Percentiles rank a stretch among this genome's conserved stretches.
These are phyloP conservation scores for Stictonetta naevosa DNA, from an alignment of 2,113 vertebrate genomes.

Conservation along the genomic window DNA sequence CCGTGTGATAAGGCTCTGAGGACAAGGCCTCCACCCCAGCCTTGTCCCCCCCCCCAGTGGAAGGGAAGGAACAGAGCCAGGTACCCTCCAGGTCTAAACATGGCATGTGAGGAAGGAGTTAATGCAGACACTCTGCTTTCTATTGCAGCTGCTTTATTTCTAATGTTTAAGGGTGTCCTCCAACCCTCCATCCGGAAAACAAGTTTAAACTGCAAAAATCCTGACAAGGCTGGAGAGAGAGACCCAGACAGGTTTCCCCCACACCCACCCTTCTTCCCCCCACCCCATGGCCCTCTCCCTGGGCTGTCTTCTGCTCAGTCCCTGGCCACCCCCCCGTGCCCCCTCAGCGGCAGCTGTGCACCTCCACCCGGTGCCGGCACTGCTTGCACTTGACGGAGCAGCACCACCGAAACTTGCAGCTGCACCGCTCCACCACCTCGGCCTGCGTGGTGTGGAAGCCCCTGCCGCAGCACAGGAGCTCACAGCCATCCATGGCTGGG, in stretches of 20 bases:
- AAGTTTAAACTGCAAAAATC: neutral
- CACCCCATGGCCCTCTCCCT: neutral
- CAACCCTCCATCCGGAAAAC: neutral
- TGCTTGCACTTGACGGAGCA: constrained; percentile 80
- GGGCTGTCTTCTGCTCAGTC: neutral
- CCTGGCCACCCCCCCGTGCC: fast-evolving
- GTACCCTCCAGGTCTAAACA: neutral
- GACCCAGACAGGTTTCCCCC: no score
- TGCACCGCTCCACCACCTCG: constrained; percentile 78
- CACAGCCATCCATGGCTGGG: constrained; percentile 75
- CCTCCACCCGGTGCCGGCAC: constrained; percentile 78
- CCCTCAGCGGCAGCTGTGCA: constrained; percentile 76
- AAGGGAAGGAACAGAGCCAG: neutral
- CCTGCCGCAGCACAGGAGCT: constrained; percentile 80
- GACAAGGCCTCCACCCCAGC: fast-evolving
- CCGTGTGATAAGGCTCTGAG: neutral
- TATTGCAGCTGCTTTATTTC: neutral
- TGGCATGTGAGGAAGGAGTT: neutral
- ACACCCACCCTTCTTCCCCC: neutral
- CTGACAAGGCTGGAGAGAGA: fast-evolving
- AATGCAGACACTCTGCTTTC: neutral
- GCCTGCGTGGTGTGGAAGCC: constrained; percentile 75
- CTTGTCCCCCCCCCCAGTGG: neutral
- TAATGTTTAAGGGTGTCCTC: neutral
- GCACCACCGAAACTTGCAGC: constrained; percentile 83